Percentiles rank a stretch among this genome's conserved stretches.
phyloP scores from a whole-genome alignment of 2,113 vertebrate genomes.

The Eretmochelys imbricata region DNA sequence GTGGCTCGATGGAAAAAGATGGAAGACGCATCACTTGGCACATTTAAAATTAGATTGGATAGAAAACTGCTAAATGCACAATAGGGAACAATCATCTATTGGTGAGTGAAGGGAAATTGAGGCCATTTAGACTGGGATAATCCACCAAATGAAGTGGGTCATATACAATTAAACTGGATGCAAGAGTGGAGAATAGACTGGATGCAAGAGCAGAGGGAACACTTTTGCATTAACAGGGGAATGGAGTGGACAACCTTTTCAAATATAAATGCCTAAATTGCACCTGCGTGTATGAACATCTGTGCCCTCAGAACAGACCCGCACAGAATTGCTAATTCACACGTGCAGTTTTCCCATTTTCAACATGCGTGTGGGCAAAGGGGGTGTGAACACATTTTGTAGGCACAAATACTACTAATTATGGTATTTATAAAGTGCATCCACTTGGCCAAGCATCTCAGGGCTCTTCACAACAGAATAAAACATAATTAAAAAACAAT shows the following conservation, averaged over 20 bases:
- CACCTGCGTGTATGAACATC: background rate
- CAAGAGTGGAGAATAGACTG: background rate
- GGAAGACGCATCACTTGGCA: conserved; percentile 16
- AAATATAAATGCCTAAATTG: background rate
- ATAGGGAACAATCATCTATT: background rate
- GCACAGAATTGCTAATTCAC: background rate
- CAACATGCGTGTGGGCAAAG: background rate
- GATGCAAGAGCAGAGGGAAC: background rate
- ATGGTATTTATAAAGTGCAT: background rate
- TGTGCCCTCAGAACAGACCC: background rate
- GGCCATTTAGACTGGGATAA: conserved; percentile 27
- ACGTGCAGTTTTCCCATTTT: background rate
- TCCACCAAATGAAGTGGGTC: background rate
- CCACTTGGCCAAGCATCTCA: background rate
- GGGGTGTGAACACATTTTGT: background rate
- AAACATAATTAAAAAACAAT: background rate
- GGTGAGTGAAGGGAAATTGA: conserved; percentile 19
- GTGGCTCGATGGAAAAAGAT: conserved; percentile 49
- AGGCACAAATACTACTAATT: background rate
- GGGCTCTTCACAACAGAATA: background rate
- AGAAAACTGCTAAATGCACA: background rate
- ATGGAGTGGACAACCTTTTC: background rate
- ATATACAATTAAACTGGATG: background rate
- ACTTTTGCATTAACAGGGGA: background rate
- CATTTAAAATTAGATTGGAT: no score